Evolutionary conservation across 2,797 vertebrate genomes (phyloP), one percentile per base, ranked within the genome.

Genomic region (Gobio occitaniae): DNA sequence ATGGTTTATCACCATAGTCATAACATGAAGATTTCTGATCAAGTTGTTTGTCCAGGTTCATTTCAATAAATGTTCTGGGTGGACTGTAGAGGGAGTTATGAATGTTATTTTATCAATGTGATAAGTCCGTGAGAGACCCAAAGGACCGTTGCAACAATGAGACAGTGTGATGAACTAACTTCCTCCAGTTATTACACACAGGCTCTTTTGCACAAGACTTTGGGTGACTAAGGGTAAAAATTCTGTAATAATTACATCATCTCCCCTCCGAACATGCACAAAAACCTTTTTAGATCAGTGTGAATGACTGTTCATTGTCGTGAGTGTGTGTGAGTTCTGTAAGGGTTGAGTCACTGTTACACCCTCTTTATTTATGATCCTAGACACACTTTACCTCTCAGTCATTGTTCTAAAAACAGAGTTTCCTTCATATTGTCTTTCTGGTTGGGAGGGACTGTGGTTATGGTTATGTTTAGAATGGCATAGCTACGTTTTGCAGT

Each of bases 231-330:
- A 56, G 13, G 77, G 74, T 78, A 32, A 65, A 69, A 44, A 50
- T 47, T 6, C 77, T 83, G 74, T 61, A 63, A 48, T 72, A 75
- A 82, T 82, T 80, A 8, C 50, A 79, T 80, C 75, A 63, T n/a
- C 16, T 38, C 59, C 29, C 29, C 36, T 80, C 80, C 0, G 7
- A 17, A 47, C 38, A 71, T 72, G 56, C 41, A 52, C 32, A 32
- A 63, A 79, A 44, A 21, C 3, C 63, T 59, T 75, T 75, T 72
- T 82, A 48, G 56, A 82, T 82, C 32, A 77, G 78, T n/a, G 68
- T 74, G 71, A 79, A 81, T 68, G 77, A 81, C 74, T 87, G 68
- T 86, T 50, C 84, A 72, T 82, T 74, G 81, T 81, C 16, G 16
- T 71, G 63, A 36, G 72, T 84, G 65, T 38, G 72, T 50, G 12